Evolutionary conservation across 1,140 invertebrate species (phyloP), one percentile per base, ranked within the genome.

Genomic region (Drosophila ogumai): DNA sequence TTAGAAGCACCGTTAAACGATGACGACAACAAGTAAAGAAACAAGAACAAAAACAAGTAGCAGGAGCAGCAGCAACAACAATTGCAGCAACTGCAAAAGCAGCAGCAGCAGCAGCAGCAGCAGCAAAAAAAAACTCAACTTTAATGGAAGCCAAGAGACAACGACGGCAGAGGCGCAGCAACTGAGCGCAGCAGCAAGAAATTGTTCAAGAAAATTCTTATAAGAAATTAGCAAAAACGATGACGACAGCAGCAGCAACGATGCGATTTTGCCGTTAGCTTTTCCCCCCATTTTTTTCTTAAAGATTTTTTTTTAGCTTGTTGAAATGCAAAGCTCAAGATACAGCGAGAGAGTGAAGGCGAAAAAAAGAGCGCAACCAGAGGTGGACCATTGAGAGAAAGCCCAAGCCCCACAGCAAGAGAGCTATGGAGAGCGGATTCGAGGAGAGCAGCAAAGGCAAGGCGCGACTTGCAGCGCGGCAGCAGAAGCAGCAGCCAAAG

Each of bases 131-230:
- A 28, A 69, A 59, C 59, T 17, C 36, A 61, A 46, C 76, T 75
- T 79, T 61, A 63, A 75, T 85, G 72, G 58, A 82, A 87, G 73
- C 47, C 68, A 58, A 81, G 76, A 88, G 76, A 79, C 40, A n/a
- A 36, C 68, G 47, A 22, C 43, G 28, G 19, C 57, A 22, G 17
- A 54, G 38, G 36, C 57, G 63, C 72, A 40, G 38, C 38, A 15
- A n/a, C 15, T 40, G 38, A 40, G 38, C 38, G 15, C 15, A 75
- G 75, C 81, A 84, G 55, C 76, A 79, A 74, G 71, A 88, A 87
- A 87, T 80, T 88, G 79, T 77, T 82, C 76, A 87, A 82, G 84
- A 87, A 87, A 87, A 88, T 88, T 87, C 84, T 67, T 80, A 88
- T 67, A 88, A 82, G 84, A 87, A 87, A 87, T 87, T 80, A 84